Evolutionary conservation across 2,888 invertebrate genomes (phyloP).

Genomic region (Amblyjoppa proteus): DNA sequence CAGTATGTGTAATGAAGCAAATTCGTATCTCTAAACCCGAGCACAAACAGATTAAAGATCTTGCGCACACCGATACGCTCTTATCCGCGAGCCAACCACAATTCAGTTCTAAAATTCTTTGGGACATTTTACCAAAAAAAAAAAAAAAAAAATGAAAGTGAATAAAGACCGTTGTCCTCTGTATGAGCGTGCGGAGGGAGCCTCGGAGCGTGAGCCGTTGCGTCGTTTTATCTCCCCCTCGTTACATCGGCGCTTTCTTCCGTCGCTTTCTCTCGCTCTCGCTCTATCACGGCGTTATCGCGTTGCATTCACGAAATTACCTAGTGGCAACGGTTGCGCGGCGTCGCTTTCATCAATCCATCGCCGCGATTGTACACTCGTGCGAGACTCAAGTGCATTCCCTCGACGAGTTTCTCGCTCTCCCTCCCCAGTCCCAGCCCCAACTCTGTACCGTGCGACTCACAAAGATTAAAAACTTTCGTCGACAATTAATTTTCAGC

Average conservation of each 20-base stretch:
- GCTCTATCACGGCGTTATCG: constrained; percentile 60
- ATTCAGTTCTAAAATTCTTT: not conserved
- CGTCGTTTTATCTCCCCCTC: constrained; percentile 64
- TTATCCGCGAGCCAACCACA: not conserved
- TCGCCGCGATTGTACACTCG: constrained; percentile 49
- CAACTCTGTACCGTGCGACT: constrained; percentile 1
- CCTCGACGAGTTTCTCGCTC: constrained; percentile 41
- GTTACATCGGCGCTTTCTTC: constrained; percentile 49
- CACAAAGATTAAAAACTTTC: constrained; percentile 48
- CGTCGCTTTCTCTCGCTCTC: constrained; percentile 28
- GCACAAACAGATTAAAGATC: not conserved
- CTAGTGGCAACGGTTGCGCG: constrained; percentile 55
- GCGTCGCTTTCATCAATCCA: constrained; percentile 62
- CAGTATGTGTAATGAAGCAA: not conserved
- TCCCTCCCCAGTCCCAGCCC: not conserved
- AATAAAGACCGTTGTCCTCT: constrained; percentile 31
- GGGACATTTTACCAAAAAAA: constrained; percentile 8
- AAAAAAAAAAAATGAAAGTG: constrained; percentile 21
- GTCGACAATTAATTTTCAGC: constrained; percentile 45
- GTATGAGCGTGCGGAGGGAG: not conserved
- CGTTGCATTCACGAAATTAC: constrained; percentile 60
- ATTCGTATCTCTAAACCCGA: not conserved
- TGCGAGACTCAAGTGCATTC: constrained; percentile 45
- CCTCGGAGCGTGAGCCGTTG: constrained; percentile 19
- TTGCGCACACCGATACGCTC: not conserved